Evolutionary conservation across 2,113 vertebrate species (phyloP), one percentile per base, ranked within the genome.

Genomic region (Melanerpes formicivorus): DNA sequence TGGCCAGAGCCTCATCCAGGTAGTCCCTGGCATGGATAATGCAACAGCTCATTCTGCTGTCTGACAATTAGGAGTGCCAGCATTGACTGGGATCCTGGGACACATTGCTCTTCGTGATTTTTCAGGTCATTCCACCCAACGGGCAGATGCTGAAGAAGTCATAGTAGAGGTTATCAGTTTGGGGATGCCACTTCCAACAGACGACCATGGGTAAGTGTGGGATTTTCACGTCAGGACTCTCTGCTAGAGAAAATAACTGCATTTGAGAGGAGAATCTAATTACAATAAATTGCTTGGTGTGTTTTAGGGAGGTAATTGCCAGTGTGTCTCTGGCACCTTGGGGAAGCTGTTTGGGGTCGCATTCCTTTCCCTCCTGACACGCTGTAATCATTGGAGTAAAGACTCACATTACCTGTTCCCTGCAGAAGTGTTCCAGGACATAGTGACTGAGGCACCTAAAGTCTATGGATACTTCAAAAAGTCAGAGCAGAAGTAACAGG

Each of bases 111-210:
- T 83, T 90, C 76, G 66, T 8, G 55, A 88, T 92, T 96, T 96
- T 96, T 95, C 93, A 95, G 87, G 93, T 93, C 95, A 90, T 94
- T 95, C 84, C 90, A 93, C 89, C 87, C 81, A 92, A 90, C 72
- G 63, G 87, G 32, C 90, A 96, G 81, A 94, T 85, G 82, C 76
- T 90, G 58, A 30, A 76, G 26, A 92, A 94, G 65, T 94, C 92
- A 80, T 89, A 90, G 88, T 71, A 75, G 79, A 89, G 76, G 91
- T 93, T 90, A 83, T 73, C 69, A 84, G 48, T 88, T 80, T 80
- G 29, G 58, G 48, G 59, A 60, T 93, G 66, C 65, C 34, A 62
- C 37, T 84, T 78, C 65, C 65, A 87, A 42, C 44, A 64, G 60
- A 60, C 1, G 4, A 40, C 52, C 60, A 50, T 0, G 34, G 42